Conservation (phyloP, 2,797 vertebrate genomes). For the Antrozous pallidus region DNA sequence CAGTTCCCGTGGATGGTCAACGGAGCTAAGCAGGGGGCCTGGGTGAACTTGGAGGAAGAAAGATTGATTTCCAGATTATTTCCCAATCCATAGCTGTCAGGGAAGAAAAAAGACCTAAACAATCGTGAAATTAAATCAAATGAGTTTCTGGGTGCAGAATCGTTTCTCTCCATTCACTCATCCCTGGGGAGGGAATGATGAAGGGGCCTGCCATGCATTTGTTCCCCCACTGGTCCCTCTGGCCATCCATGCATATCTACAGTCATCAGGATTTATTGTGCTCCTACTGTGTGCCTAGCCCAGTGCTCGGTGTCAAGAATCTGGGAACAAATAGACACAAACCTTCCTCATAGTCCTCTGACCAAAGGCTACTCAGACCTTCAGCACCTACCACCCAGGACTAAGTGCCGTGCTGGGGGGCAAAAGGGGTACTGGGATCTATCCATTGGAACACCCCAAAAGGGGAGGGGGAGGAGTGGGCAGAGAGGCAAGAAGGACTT, state of each 20-base stretch:
- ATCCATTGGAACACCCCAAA: not conserved
- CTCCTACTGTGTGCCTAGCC: not conserved
- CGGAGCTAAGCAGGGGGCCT: not conserved
- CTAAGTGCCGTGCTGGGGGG: not conserved
- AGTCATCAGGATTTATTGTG: not conserved
- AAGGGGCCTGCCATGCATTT: fast-evolving
- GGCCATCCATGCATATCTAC: not conserved
- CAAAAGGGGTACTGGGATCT: not conserved
- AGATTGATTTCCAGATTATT: constrained; percentile 72
- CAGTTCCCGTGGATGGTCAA: not conserved
- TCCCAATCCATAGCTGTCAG: constrained; percentile 74
- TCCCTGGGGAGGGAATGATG: constrained; percentile 54
- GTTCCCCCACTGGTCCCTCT: not conserved
- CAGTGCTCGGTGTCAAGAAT: not conserved
- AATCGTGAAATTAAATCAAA: constrained; percentile 78
- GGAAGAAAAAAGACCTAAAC: constrained; percentile 75
- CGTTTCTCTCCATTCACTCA: not conserved
- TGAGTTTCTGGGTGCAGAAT: constrained; percentile 66
- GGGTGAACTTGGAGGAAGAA: constrained; percentile 13
- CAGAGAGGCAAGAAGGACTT: not conserved
- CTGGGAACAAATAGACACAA: not conserved
- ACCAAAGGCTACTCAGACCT: not conserved
- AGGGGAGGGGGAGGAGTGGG: no score
- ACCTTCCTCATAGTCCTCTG: not conserved
- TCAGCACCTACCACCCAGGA: not conserved